A percentile compares a stretch with the other conserved stretches of the same genome.
phyloP scores from a whole-genome alignment of 2,797 vertebrate species.

The Manis crassicaudata region DNA sequence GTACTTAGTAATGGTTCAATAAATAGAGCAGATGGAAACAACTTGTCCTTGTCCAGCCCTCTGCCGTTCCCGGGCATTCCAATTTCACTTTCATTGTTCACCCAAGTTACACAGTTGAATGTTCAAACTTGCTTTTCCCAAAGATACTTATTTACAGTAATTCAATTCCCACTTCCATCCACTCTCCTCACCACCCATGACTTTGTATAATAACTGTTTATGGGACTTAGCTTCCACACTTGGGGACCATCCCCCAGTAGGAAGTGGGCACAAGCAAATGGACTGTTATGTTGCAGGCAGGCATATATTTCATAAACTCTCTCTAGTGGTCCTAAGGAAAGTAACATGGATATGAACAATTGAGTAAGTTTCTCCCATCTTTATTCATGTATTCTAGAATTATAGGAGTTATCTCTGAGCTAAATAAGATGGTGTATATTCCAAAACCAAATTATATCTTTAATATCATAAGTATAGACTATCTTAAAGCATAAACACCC shows the following conservation, averaged over 20 bases:
- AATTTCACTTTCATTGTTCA: background rate
- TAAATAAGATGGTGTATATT: background rate
- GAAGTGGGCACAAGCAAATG: background rate
- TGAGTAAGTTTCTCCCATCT: background rate
- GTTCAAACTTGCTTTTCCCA: background rate
- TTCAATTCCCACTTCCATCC: background rate
- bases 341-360: background rate
- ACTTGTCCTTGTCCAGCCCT: background rate
- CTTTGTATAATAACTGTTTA: background rate
- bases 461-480: background rate
- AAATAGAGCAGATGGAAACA: background rate
- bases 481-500: background rate
- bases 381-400: background rate
- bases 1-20: background rate
- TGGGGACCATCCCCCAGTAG: background rate
- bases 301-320: background rate
- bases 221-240: background rate
- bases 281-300: background rate
- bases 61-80: background rate
- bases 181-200: background rate
- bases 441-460: constrained; percentile 1
- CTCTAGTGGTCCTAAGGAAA: background rate
- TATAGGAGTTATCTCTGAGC: background rate
- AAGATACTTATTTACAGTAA: background rate
- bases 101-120: background rate